Base-by-base conservation (phyloP, 1,140 invertebrate genomes). In the Philotrypesis tridentata region DNA sequence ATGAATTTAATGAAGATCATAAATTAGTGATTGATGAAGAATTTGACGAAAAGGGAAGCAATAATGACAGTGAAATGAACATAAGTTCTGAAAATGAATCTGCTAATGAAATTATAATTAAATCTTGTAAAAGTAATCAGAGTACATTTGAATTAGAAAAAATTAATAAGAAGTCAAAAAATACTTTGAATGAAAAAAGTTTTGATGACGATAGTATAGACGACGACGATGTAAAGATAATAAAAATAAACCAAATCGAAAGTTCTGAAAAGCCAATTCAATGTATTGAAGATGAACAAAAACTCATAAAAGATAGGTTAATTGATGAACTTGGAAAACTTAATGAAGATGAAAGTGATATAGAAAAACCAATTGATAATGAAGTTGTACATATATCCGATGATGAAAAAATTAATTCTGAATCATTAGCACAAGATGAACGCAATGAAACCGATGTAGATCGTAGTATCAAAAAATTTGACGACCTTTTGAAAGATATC, bases 11-110 rank as follows among this genome's bases (percentile, higher is more conserved):
- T 61, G 68, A 80, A 63, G 68, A 43, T 33, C 12, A 71, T 76
- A 75, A 82, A 65, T 76, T 82, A 76, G 48, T 73, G 1, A 75
- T 78, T 25, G 79, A 84, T 63, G 60, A 73, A 70, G 70, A 84
- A 25, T 68, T 72, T 74, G 63, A 79, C 37, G 55, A 74, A 63
- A 84, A 74, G 40, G 25, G 76, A 55, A 43, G 21, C 12, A 23
- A 70, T 14, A 17, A 43, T 31, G 27, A 55, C 25, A 55, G n/a
- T n/a, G 40, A 73, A 68, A 75, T 37, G 6, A 9, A 68, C 55
- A 2, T 72, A 25, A 73, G 27, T 55, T 31, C 71, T 73, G 71
- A 48, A 17, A 29, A 73, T 55, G 61, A 61, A 71, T 55, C 61
- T 0, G 7, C 48, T 29, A 68, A 55, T 33, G 1, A 40, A 68